A percentile compares a stretch with the other conserved stretches of the same genome.
phyloP scores from a whole-genome alignment of 2,888 invertebrate genomes.

The Agriopis marginaria region DNA sequence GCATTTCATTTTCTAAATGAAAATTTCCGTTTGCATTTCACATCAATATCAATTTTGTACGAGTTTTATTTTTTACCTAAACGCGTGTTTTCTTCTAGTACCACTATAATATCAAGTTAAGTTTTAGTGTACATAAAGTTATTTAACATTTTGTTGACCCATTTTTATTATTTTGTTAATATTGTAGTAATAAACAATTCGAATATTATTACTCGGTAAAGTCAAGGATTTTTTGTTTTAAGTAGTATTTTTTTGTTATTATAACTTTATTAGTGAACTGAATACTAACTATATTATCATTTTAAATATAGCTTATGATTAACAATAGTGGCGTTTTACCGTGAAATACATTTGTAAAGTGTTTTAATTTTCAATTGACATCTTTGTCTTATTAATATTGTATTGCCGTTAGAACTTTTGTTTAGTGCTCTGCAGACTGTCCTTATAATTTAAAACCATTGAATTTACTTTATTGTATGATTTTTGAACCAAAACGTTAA shows the following conservation, averaged over 20 bases:
- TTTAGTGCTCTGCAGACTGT: slow-evolving; percentile 9
- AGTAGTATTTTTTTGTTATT: slow-evolving; percentile 66
- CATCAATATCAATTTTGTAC: slow-evolving; percentile 65
- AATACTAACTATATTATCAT: slow-evolving; percentile 64
- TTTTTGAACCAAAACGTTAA: no score
- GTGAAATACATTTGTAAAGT: background rate
- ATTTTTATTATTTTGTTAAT: slow-evolving; percentile 72
- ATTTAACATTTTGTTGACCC: slow-evolving; percentile 74
- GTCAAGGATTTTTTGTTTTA: slow-evolving; percentile 52
- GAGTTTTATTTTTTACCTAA: slow-evolving; percentile 47
- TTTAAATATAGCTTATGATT: slow-evolving; percentile 63
- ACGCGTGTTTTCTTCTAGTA: slow-evolving; percentile 39
- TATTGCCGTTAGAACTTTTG: slow-evolving; percentile 1
- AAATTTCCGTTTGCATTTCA: slow-evolving; percentile 46
- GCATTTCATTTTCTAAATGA: slow-evolving; percentile 45
- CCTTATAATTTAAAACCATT: background rate
- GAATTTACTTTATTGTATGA: no score
- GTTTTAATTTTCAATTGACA: background rate
- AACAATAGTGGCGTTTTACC: slow-evolving; percentile 58
- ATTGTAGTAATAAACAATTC: slow-evolving; percentile 63
- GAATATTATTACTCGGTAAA: slow-evolving; percentile 68
- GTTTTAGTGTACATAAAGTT: slow-evolving; percentile 78
- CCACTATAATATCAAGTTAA: slow-evolving; percentile 44
- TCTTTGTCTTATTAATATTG: background rate
- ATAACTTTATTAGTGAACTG: slow-evolving; percentile 70